phyloP scores from a whole-genome alignment of 2,113 vertebrate genomes.

The Scophthalmus maximus region DNA sequence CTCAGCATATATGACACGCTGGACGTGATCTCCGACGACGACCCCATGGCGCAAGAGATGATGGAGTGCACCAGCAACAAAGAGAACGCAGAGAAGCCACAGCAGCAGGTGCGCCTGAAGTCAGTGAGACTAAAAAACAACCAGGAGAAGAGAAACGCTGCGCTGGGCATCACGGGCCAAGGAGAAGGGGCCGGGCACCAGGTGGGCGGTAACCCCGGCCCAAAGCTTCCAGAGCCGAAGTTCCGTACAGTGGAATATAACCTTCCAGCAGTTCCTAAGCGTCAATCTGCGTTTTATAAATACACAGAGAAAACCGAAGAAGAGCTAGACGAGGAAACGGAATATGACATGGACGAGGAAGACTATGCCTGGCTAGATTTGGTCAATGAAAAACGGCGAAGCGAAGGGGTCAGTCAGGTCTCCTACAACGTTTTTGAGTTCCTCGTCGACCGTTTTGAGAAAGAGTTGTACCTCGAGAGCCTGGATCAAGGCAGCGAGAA shows the following conservation, averaged over 20 bases:
- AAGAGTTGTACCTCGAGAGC: constrained; percentile 92
- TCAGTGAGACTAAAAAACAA: constrained; percentile 91
- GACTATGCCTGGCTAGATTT: constrained; percentile 97
- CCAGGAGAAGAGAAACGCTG: constrained; percentile 89
- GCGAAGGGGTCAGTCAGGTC: constrained; percentile 91
- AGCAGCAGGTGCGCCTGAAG: constrained; percentile 85
- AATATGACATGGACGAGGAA: constrained; percentile 99
- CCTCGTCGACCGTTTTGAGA: constrained; percentile 96
- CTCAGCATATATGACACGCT: constrained; percentile 95
- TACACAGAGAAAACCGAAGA: constrained; percentile 92
- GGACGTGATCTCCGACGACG: constrained; percentile 92
- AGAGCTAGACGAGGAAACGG: constrained; percentile 96
- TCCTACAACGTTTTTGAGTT: constrained; percentile 97
- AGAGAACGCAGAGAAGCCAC: constrained; percentile 92
- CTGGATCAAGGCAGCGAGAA: constrained; percentile 89
- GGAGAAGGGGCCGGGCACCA: constrained; percentile 75
- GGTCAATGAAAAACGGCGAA: constrained; percentile 91
- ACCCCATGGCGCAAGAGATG: constrained; percentile 94
- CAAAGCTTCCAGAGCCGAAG: constrained; percentile 86
- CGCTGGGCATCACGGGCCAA: constrained; percentile 78
- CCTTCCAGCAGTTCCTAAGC: constrained; percentile 90
- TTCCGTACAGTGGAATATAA: constrained; percentile 95
- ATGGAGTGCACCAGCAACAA: constrained; percentile 98
- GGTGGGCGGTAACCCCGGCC: constrained; percentile 78
- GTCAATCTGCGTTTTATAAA: constrained; percentile 88